Evolutionary conservation across 1,140 invertebrate genomes (phyloP).

Genomic region (Papilio polyxenes): DNA sequence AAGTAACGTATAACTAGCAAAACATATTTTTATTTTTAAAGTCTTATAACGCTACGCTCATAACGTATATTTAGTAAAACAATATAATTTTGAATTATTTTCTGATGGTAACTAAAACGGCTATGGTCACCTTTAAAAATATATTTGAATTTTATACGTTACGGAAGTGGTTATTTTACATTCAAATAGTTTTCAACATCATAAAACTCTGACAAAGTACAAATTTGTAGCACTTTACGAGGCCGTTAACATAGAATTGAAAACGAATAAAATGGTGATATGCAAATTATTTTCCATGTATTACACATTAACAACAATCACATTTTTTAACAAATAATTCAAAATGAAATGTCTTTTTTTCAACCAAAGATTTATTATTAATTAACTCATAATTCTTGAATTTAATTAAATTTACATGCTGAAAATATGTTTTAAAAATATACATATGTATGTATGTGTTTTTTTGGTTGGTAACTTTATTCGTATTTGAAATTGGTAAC

Average conservation of each 20-base stretch:
- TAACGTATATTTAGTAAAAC: background rate
- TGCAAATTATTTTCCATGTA: background rate
- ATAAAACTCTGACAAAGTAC: slow-evolving; percentile 16
- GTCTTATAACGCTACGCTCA: too few species aligned
- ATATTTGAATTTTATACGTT: slow-evolving; percentile 21
- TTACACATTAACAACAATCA: background rate
- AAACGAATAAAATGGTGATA: background rate
- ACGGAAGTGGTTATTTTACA: slow-evolving; percentile 12
- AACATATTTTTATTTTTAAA: background rate
- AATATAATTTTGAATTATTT: background rate
- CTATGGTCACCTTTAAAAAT: background rate
- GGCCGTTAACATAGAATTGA: slow-evolving; percentile 10
- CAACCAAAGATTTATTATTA: background rate
- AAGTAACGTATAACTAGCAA: background rate
- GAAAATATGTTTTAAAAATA: too few species aligned
- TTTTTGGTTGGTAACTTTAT: background rate
- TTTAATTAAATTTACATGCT: background rate
- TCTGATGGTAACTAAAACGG: background rate
- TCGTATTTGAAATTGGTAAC: background rate
- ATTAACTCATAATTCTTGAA: background rate
- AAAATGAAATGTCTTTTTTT: background rate
- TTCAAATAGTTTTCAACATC: slow-evolving; percentile 24
- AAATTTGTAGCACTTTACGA: background rate
- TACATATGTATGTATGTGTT: background rate
- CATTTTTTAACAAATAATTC: background rate